Evolutionary conservation across 2,888 invertebrate species (phyloP), one percentile per base, ranked within the genome.

Genomic region (Brachylomia viminalis): DNA sequence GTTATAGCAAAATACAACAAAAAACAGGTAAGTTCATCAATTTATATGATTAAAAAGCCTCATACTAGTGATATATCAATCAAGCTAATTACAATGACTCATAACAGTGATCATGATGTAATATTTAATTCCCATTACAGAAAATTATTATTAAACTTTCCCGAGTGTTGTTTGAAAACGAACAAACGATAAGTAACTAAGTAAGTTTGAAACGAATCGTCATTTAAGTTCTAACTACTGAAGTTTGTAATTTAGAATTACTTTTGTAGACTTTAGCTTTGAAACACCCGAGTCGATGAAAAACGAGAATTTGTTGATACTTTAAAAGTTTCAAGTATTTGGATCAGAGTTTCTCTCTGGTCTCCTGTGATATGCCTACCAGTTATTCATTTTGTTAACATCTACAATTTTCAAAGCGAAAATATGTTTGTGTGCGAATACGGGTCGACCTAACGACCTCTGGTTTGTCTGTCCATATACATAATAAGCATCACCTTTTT

Each of bases 81-180:
- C 61, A 73, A 66, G n/a, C 61, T 84, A 83, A 84, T 81, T 79
- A 84, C 7, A 62, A 70, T 79, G 69, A 84, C 61, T 73, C 84
- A 79, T 52, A 49, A 27, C 13, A 59, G 33, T 42, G 33, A 58
- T 58, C 23, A 20, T 49, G 58, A 38, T 17, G 69, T 66, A 15
- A 52, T 52, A 66, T 69, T 79, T n/a, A 66, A 83, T 70, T 70
- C 15, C 23, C 45, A 38, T 49, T 59, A 42, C 52, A 38, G 7
- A 61, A 33, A 52, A 13, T 61, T 17, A 33, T 52, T 33, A 11
- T n/a, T 0, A 58, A 66, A 78, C 30, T 78, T 78, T 33, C 6
- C 3, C 23, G 4, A 30, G 33, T 15, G 54, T 64, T 64, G 62
- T 77, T 68, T 15, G 67, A 47, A 42, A 62, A 59, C 42, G 15